Conservation (phyloP, 2,888 invertebrate genomes). For the Autographa pulchrina region DNA sequence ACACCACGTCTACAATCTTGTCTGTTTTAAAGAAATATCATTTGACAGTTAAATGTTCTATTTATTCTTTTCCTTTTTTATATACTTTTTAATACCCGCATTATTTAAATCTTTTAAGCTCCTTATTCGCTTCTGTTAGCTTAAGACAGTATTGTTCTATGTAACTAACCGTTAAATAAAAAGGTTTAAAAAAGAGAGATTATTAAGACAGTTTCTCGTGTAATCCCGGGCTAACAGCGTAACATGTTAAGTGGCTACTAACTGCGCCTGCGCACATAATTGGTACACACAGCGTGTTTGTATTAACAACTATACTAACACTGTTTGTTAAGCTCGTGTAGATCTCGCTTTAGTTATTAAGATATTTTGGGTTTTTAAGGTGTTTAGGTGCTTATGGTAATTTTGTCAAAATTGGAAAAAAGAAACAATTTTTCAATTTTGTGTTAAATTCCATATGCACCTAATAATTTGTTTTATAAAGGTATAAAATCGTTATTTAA, state of each 20-base stretch:
- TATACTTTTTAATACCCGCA: neutral
- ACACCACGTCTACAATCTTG: neutral
- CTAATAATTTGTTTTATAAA: neutral
- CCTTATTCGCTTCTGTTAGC: neutral
- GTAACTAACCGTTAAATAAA: neutral
- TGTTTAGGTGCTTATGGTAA: neutral
- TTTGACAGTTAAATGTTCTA: neutral
- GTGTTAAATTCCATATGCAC: neutral
- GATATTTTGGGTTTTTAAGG: constrained; percentile 16
- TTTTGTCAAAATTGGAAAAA: no score
- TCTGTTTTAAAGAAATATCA: no score
- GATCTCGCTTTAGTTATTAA: constrained; percentile 39
- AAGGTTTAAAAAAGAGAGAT: neutral
- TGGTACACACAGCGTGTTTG: constrained; percentile 57
- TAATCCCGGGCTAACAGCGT: constrained; percentile 39
- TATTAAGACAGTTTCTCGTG: constrained; percentile 21
- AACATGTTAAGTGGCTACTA: constrained; percentile 57
- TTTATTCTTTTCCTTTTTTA: neutral
- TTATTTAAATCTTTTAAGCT: neutral
- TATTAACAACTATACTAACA: constrained; percentile 48
- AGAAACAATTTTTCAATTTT: no score
- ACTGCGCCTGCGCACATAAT: constrained; percentile 55
- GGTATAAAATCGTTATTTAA: neutral
- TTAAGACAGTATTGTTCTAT: neutral
- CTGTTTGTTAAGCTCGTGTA: constrained; percentile 34